Evolutionary conservation across 2,113 vertebrate species (phyloP), one percentile per base, ranked within the genome.

Genomic region (Eurypyga helias): DNA sequence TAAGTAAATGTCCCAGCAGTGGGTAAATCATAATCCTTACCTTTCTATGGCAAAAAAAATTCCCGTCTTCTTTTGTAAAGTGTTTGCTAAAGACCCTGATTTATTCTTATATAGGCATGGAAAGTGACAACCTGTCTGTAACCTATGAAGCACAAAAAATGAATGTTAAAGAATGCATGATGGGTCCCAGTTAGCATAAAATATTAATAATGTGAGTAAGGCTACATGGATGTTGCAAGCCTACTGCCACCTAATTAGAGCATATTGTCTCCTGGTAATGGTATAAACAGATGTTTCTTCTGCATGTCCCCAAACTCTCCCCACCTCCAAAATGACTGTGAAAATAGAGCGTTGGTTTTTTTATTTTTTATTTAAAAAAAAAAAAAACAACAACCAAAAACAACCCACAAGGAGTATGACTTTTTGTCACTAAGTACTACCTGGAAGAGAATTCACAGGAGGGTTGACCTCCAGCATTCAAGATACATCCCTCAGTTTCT

Each of bases 111-210:
- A 33, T 23, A 80, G 36, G 24, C 13, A 60, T 3, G 7, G 41
- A 87, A 88, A 90, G 15, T 17, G 73, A 79, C 76, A 67, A 45
- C 31, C 64, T 58, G 54, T 29, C 58, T 87, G 36, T 45, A 90
- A 85, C 45, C 55, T 71, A 36, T 79, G 84, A 95, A 88, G 92
- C 1, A 0, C 46, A 82, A 89, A 80, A 85, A 90, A 83, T 75
- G 48, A 38, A 81, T 71, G 71, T 72, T 92, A 91, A 95, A 95
- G 92, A 90, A 91, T 91, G 77, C 33, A 64, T 86, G 95, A 95
- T 78, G 64, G 62, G 60, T 64, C 73, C 49, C 58, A 90, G 83
- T 60, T 76, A 94, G 48, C 64, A 95, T 95, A 43, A 95, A 96
- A 95, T 87, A 96, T 97, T 96, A 86, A 95, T 62, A 66, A 38